Evolutionary conservation across 1,140 invertebrate genomes (phyloP).

Genomic region (Vanessa atalanta): DNA sequence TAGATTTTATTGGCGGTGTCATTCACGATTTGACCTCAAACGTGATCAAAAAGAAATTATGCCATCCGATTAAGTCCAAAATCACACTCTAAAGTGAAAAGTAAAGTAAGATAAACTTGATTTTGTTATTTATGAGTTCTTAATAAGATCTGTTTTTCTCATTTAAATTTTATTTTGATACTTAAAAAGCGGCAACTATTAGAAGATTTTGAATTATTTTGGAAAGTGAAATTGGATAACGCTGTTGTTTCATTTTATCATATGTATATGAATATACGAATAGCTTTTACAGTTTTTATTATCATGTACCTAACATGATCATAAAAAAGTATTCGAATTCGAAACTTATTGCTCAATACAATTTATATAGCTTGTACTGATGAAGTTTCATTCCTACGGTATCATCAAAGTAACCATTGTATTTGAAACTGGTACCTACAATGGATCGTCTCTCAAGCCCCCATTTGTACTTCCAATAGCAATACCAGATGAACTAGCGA

Average conservation of each 20-base stretch:
- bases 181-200: background rate
- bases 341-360: slow-evolving; percentile 24
- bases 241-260: no score
- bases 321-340: slow-evolving; percentile 14
- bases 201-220: background rate
- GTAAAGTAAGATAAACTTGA: slow-evolving; percentile 8
- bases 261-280: no score
- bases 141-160: background rate
- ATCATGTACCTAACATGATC: background rate
- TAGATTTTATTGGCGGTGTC: slow-evolving; percentile 31
- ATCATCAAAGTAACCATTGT: slow-evolving; percentile 42
- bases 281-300: background rate
- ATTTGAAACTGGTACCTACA: slow-evolving; percentile 35
- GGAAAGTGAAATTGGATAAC: background rate
- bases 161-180: background rate
- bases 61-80: slow-evolving; percentile 43
- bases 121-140: slow-evolving; percentile 2
- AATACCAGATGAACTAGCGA: slow-evolving; percentile 43
- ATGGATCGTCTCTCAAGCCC: slow-evolving; percentile 35
- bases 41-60: slow-evolving; percentile 38
- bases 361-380: slow-evolving; percentile 24
- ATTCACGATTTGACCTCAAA: slow-evolving; percentile 38
- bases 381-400: slow-evolving; percentile 28
- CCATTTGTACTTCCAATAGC: slow-evolving; percentile 38
- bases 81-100: slow-evolving; percentile 37